phyloP scores from a whole-genome alignment of 2,888 invertebrate species.

The Hedya salicella region DNA sequence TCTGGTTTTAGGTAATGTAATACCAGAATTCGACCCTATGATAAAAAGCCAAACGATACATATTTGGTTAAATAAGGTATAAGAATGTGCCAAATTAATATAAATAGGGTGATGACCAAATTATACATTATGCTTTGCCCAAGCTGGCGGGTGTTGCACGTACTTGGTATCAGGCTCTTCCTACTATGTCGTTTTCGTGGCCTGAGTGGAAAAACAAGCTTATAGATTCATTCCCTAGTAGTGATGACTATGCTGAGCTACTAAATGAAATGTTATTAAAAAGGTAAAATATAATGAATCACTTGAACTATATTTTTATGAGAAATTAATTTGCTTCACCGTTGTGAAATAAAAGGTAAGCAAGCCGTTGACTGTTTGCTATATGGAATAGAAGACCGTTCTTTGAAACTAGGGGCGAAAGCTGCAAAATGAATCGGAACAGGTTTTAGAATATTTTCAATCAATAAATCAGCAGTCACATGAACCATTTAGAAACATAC shows the following conservation, averaged over 20 bases:
- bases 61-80: slow-evolving; percentile 43
- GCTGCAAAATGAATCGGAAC: slow-evolving; percentile 39
- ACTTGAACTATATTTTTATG: slow-evolving; percentile 41
- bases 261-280: slow-evolving; percentile 44
- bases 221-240: slow-evolving; percentile 44
- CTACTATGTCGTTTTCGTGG: slow-evolving; percentile 41
- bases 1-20: slow-evolving; percentile 42
- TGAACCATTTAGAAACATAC: slow-evolving; percentile 13
- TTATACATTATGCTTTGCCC: slow-evolving; percentile 43
- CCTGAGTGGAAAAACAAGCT: slow-evolving; percentile 43
- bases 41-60: slow-evolving; percentile 41
- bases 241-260: slow-evolving; percentile 43
- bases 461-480: slow-evolving; percentile 34
- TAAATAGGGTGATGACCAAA: slow-evolving; percentile 38
- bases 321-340: slow-evolving; percentile 41
- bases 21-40: slow-evolving; percentile 45
- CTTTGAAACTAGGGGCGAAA: slow-evolving; percentile 41
- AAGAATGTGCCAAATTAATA: slow-evolving; percentile 42
- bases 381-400: slow-evolving; percentile 38
- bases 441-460: slow-evolving; percentile 38
- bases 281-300: slow-evolving; percentile 39
- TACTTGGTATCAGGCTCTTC: slow-evolving; percentile 43
- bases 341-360: slow-evolving; percentile 42
- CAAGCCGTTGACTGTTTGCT: slow-evolving; percentile 41
- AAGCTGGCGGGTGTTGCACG: slow-evolving; percentile 42